Evolutionary conservation across 2,113 vertebrate species (phyloP).

Genomic region (Crotalus tigris): DNA sequence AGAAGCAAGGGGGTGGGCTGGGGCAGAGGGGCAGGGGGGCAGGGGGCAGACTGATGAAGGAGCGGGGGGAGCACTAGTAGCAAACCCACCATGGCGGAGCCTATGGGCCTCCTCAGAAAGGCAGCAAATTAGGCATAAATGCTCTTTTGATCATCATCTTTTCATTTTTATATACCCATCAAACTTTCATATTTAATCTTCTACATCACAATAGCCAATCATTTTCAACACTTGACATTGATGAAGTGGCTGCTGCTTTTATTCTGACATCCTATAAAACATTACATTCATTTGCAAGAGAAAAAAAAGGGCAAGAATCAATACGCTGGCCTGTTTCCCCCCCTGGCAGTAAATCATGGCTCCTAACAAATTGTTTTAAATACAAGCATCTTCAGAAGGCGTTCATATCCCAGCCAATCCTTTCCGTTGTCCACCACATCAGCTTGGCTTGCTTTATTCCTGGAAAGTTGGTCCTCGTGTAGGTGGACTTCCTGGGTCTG

Average conservation of each 20-base stretch:
- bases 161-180: slow-evolving; percentile 80
- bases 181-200: slow-evolving; percentile 83
- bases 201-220: slow-evolving; percentile 81
- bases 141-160: slow-evolving; percentile 79
- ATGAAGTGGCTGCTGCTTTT: slow-evolving; percentile 80
- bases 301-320: slow-evolving; percentile 81
- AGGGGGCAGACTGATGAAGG: slow-evolving; percentile 18
- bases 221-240: slow-evolving; percentile 86
- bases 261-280: slow-evolving; percentile 85
- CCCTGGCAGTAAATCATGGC: slow-evolving; percentile 72
- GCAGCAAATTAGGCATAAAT: slow-evolving; percentile 76
- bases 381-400: slow-evolving; percentile 76
- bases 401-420: slow-evolving; percentile 62
- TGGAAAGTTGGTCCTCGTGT: not conserved
- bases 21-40: too few species aligned
- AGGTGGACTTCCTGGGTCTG: not conserved
- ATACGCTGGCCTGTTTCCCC: slow-evolving; percentile 78
- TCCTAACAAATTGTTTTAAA: slow-evolving; percentile 81
- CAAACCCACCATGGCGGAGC: slow-evolving; percentile 48
- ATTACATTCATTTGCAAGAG: slow-evolving; percentile 80
- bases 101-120: slow-evolving; percentile 68
- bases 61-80: slow-evolving; percentile 64
- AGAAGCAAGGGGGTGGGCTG: not conserved
- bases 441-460: slow-evolving; percentile 16
- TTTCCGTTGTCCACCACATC: slow-evolving; percentile 57